A percentile compares a stretch with the other conserved stretches of the same genome.
Conservation (phyloP, 2,113 vertebrate species). For the Triplophysa siluroides region DNA sequence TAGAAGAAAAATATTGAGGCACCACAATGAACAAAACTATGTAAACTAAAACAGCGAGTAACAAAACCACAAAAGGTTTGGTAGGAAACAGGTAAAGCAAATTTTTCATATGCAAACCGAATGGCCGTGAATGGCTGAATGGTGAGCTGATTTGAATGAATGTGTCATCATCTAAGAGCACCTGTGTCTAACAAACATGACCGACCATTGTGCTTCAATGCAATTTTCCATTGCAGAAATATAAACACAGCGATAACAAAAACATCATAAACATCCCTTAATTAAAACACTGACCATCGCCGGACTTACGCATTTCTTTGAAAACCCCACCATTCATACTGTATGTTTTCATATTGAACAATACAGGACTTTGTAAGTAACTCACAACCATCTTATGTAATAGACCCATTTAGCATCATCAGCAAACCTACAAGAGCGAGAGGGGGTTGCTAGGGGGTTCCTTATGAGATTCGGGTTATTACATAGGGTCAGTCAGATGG, state of each 20-base stretch:
- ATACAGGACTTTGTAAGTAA: not conserved
- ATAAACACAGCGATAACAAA: not conserved
- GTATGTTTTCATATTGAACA: conserved; percentile 1
- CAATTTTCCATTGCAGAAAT: not conserved
- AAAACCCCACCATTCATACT: not conserved
- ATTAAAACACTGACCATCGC: not conserved
- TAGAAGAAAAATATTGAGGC: too few relatives aligned
- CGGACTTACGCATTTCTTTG: not conserved
- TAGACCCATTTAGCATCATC: not conserved
- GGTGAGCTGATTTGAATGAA: conserved; percentile 25
- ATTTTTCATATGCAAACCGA: conserved; percentile 50
- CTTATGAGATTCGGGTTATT: too few relatives aligned
- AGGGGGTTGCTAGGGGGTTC: too few relatives aligned
- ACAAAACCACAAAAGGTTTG: not conserved
- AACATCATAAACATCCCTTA: not conserved
- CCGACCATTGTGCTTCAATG: not conserved
- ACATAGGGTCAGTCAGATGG: too few relatives aligned
- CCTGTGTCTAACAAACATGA: not conserved
- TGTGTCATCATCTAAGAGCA: conserved; percentile 10
- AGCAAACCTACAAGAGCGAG: not conserved
- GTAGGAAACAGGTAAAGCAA: not conserved
- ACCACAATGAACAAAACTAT: not conserved
- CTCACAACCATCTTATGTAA: not conserved
- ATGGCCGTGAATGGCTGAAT: not conserved
- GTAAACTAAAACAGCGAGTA: not conserved